A percentile compares a stretch with the other conserved stretches of the same genome.
Evolutionary conservation across 2,888 invertebrate species (phyloP).

Genomic region (Hydrotaea diabolus): DNA sequence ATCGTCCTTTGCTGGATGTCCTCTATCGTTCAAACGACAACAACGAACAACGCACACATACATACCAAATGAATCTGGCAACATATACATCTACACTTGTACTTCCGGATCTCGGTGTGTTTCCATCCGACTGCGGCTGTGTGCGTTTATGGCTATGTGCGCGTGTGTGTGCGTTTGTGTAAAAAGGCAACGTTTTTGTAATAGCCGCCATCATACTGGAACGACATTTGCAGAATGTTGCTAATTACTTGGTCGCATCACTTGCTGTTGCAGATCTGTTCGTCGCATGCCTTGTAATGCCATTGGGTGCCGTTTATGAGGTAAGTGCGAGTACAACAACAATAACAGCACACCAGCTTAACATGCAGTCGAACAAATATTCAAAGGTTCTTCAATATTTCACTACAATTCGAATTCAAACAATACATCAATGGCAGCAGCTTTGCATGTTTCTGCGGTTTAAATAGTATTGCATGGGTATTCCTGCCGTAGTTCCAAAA

Average conservation of each 20-base stretch:
- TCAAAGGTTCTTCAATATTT: too few relatives aligned
- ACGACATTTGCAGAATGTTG: conserved; percentile 95
- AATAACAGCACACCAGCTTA: too few relatives aligned
- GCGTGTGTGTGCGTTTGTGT: background rate
- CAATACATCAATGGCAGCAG: too few relatives aligned
- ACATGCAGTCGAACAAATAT: too few relatives aligned
- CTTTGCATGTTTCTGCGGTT: too few relatives aligned
- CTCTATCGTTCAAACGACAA: conserved; percentile 2
- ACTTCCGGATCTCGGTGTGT: background rate
- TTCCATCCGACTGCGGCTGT: background rate
- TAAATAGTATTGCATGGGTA: too few relatives aligned
- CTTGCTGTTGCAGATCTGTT: conserved; percentile 98
- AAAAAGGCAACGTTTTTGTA: conserved; percentile 96
- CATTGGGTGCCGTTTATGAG: conserved; percentile 93
- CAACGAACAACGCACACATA: background rate
- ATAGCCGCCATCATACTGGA: conserved; percentile 98
- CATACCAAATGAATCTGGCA: background rate
- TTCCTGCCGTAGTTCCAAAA: too few relatives aligned
- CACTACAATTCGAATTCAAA: too few relatives aligned
- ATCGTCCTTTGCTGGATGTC: background rate
- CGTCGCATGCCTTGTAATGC: conserved; percentile 98
- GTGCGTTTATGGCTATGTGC: background rate
- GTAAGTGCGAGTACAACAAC: conserved; percentile 82
- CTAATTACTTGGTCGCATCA: conserved; percentile 97
- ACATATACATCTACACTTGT: background rate